A percentile compares a stretch with the other conserved stretches of the same genome.
phyloP scores from a whole-genome alignment of 2,113 vertebrate genomes.

The Tetrax tetrax region DNA sequence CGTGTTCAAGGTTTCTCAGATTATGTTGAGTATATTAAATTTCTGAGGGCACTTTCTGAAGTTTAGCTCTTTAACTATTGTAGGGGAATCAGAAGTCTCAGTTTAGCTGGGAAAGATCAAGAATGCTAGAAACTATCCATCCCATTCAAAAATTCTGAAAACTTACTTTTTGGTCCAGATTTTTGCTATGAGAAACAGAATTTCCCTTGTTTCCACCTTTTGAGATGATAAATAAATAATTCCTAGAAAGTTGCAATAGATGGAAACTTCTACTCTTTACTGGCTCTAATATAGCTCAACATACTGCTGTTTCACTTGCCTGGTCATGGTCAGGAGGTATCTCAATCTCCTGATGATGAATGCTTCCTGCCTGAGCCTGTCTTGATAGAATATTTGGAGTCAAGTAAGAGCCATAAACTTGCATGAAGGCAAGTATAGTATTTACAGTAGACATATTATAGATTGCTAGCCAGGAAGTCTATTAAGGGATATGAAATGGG shows the following conservation, averaged over 20 bases:
- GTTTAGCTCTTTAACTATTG: neutral
- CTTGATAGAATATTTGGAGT: neutral
- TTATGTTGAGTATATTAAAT: neutral
- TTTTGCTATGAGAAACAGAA: neutral
- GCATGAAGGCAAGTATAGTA: neutral
- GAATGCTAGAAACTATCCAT: neutral
- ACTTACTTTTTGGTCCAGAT: neutral
- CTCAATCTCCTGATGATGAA: neutral
- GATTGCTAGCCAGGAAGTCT: neutral
- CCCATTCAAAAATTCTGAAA: neutral
- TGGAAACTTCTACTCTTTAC: neutral
- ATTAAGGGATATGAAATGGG: neutral
- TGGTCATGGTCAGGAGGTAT: rapidly evolving
- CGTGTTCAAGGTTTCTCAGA: neutral
- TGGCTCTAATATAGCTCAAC: neutral
- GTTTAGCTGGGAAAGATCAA: neutral
- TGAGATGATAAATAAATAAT: neutral
- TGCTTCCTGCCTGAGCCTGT: neutral
- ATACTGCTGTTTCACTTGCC: neutral
- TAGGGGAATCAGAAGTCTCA: neutral
- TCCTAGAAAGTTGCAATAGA: neutral
- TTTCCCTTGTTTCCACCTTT: neutral
- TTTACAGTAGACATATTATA: neutral
- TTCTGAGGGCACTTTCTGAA: neutral
- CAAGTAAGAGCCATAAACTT: neutral